Percentiles rank a stretch among this genome's conserved stretches.
These are phyloP conservation scores for Xiphophorus birchmanni DNA, from an alignment of 2,797 vertebrate species.

Conservation along the genomic window DNA sequence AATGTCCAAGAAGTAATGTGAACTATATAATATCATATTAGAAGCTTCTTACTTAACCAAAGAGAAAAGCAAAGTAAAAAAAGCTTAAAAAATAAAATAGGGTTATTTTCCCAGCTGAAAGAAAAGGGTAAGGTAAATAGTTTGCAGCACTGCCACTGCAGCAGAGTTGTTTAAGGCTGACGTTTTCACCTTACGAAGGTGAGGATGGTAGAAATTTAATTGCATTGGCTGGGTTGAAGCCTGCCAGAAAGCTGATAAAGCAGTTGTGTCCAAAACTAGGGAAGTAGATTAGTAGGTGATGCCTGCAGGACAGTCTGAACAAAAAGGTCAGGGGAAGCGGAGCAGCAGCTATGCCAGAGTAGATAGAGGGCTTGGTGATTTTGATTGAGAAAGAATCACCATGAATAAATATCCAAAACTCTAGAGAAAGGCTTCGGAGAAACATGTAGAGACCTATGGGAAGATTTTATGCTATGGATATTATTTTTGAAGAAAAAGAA, in stretches of 20 bases:
- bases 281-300: constrained; percentile 26
- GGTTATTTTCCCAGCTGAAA: constrained; percentile 16
- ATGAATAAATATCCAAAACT: constrained; percentile 4
- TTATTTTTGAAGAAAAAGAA: constrained; percentile 4
- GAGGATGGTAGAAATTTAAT: constrained; percentile 32
- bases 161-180: constrained; percentile 13
- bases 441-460: neutral
- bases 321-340: constrained; percentile 26
- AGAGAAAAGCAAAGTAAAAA: constrained; percentile 1
- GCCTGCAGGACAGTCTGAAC: constrained; percentile 15
- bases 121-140: constrained; percentile 10
- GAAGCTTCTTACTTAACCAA: constrained; percentile 4
- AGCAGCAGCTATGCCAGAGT: constrained; percentile 8
- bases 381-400: neutral
- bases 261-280: constrained; percentile 27
- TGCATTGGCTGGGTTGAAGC: constrained; percentile 9
- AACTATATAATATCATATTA: neutral
- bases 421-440: neutral
- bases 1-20: neutral
- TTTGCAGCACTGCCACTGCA: neutral
- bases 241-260: constrained; percentile 35
- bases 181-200: constrained; percentile 21
- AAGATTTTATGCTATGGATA: neutral
- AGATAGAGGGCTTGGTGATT: constrained; percentile 1
- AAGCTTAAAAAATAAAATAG: constrained; percentile 12